Conservation (phyloP, 2,113 vertebrate genomes). For the Nycticorax nycticorax region DNA sequence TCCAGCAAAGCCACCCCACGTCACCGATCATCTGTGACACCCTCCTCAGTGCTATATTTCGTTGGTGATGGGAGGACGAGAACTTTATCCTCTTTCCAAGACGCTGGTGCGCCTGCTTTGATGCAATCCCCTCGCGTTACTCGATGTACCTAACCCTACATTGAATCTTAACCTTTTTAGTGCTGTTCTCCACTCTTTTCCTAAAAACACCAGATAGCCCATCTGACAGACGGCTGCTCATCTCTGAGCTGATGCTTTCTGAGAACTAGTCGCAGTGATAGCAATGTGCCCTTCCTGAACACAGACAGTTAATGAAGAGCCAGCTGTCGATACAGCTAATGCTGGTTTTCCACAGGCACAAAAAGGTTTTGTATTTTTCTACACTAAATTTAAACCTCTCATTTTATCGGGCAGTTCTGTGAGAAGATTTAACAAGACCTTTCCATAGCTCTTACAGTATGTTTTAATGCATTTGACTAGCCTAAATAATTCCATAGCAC, state of each 20-base stretch:
- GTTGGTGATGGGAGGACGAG: neutral
- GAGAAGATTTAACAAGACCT: neutral
- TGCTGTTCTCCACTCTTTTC: neutral
- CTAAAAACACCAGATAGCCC: neutral
- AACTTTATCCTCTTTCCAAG: neutral
- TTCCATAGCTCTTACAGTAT: neutral
- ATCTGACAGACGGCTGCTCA: neutral
- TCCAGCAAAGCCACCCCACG: neutral
- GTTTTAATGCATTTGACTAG: neutral
- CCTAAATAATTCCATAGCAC: neutral
- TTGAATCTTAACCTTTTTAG: neutral
- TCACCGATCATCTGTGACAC: neutral
- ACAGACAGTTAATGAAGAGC: neutral
- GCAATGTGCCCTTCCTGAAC: neutral
- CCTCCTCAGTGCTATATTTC: neutral
- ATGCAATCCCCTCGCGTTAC: neutral
- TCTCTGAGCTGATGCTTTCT: neutral
- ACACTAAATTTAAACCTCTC: neutral
- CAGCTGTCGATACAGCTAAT: neutral
- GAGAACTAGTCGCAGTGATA: neutral
- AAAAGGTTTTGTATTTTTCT: neutral
- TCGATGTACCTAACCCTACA: neutral
- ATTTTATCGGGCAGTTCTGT: neutral
- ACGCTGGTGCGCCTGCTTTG: neutral
- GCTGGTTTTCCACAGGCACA: neutral